phyloP scores from a whole-genome alignment of 2,888 invertebrate genomes.

The Glyphotaelius pellucidus region DNA sequence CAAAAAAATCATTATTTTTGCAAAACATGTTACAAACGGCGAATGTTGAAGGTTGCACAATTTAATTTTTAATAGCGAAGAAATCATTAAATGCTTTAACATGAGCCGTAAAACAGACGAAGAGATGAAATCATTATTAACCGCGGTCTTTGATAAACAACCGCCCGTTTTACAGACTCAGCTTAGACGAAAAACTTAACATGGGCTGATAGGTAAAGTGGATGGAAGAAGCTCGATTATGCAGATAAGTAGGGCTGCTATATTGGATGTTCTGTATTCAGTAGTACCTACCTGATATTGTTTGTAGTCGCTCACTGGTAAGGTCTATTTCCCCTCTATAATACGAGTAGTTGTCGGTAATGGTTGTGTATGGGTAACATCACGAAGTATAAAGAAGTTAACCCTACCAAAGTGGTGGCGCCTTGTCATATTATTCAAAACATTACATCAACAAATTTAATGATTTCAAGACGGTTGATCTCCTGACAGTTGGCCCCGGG shows the following conservation, averaged over 20 bases:
- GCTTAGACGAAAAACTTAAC: conserved; percentile 22
- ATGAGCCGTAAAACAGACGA: not conserved
- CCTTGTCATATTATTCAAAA: not conserved
- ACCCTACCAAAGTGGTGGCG: conserved; percentile 9
- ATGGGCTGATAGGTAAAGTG: not conserved
- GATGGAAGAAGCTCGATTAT: conserved; percentile 15
- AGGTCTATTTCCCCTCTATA: not conserved
- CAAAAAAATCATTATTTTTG: too few species aligned
- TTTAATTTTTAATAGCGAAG: not conserved
- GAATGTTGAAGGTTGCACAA: not conserved
- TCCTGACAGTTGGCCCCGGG: too few species aligned
- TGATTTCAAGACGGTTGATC: too few species aligned
- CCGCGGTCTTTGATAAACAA: conserved; percentile 26
- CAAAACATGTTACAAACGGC: too few species aligned
- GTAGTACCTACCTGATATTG: not conserved
- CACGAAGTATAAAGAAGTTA: conserved; percentile 9
- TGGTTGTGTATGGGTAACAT: conserved; percentile 12
- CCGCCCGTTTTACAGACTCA: conserved; percentile 30
- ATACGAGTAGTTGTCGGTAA: not conserved
- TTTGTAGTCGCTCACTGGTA: not conserved
- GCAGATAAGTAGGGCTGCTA: conserved; percentile 17
- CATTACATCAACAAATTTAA: too few species aligned
- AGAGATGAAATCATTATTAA: conserved; percentile 21
- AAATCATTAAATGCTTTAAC: not conserved
- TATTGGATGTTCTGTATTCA: not conserved